phyloP scores from a whole-genome alignment of 35 echinoderm and acorn worm species.

The Patiria miniata region DNA sequence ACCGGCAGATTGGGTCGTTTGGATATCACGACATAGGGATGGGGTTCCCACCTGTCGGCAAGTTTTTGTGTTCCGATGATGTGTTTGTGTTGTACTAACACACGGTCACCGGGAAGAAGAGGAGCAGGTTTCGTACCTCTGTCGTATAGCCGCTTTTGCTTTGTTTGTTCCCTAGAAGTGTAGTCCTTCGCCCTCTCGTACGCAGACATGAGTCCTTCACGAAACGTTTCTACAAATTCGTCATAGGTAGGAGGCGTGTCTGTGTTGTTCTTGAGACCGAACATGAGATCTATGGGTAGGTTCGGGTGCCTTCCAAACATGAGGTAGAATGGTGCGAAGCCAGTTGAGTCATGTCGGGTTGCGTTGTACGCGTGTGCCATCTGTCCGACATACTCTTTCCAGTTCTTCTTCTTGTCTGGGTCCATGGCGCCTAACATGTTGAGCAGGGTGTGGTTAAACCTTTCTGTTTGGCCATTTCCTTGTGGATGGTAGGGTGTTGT shows the following conservation, averaged over 20 bases:
- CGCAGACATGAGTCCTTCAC: background rate
- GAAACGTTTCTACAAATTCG: slow-evolving; percentile 23
- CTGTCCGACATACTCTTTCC: slow-evolving; percentile 27
- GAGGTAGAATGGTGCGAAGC: slow-evolving; percentile 25
- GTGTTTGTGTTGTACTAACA: slow-evolving; percentile 45
- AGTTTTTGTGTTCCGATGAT: slow-evolving; percentile 27
- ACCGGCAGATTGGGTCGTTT: slow-evolving; percentile 43
- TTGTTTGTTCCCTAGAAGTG: background rate
- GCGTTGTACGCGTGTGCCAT: slow-evolving; percentile 40
- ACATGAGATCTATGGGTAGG: slow-evolving; percentile 41
- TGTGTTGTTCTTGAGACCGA: background rate
- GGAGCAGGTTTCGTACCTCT: background rate
- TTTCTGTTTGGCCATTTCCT: no score
- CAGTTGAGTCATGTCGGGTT: slow-evolving; percentile 26
- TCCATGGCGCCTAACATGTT: slow-evolving; percentile 54
- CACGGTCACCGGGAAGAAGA: slow-evolving; percentile 37
- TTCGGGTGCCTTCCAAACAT: slow-evolving; percentile 54
- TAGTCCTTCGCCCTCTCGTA: background rate
- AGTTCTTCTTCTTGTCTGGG: slow-evolving; percentile 41
- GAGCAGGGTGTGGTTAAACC: no score
- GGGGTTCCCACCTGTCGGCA: slow-evolving; percentile 36
- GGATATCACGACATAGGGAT: slow-evolving; percentile 35
- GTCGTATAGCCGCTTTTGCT: slow-evolving; percentile 54
- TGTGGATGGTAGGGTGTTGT: no score
- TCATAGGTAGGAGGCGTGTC: slow-evolving; percentile 8